Base-by-base conservation (phyloP, 2,888 invertebrate genomes). In the Dimorphilus gyrociliatus region DNA sequence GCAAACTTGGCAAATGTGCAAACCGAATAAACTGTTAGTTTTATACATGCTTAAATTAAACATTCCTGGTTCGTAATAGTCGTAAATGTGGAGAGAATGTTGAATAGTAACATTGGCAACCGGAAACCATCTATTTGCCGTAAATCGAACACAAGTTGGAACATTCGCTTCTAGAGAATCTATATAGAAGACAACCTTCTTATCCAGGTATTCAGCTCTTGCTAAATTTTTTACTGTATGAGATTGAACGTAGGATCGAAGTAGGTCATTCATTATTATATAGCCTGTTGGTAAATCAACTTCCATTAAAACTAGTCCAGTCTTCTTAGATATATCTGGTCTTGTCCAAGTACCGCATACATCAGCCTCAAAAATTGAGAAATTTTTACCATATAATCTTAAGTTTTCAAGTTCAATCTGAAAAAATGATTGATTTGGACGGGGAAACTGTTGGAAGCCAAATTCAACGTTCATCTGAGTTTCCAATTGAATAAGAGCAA, bases 41-140 rank as follows among this genome's bases (percentile, higher is more conserved):
- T 47, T 50, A 35, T 53, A 55, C 40, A 56, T 30, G 3, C 48
- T 36, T 5, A 47, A 48, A 39, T 50, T 53, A n/a, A n/a, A 31
- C 57, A 62, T 63, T 84, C 86, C 85, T 50, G 90, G 90, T 30
- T 86, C 80, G 64, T 90, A 88, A 60, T 85, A 90, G 66, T 90
- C 90, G 63, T 86, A 90, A 7, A 88, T 76, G 33, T 80, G 71
- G 31, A 86, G 75, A 3, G 84, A 76, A 43, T 88, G 71, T 62
- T 81, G 84, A 26, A 84, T 72, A 1, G 90, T 86, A 79, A 86
- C 81, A 65, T 92, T 92, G 27, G 90, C 90, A 3, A 88, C 85
- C 0, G 90, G 90, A 65, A 73, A 78, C 88, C 88, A 90, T 42
- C 90, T 71, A 64, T 88, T 85, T 32, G 88, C 74, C 1, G 84